phyloP scores from a whole-genome alignment of 1,140 invertebrate genomes.

The Trichoplusia ni region DNA sequence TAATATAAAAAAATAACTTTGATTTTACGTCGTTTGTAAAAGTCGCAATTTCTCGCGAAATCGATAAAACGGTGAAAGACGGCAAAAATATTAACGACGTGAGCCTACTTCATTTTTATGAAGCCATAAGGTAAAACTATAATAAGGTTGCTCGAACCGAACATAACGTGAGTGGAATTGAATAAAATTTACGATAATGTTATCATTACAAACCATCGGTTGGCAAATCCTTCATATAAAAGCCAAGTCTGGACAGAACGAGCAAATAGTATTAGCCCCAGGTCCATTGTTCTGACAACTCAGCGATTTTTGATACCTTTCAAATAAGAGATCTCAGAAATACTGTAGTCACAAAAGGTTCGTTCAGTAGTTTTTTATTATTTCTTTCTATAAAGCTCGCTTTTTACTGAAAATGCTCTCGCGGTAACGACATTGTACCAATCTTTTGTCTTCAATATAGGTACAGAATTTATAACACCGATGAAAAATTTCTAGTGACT shows the following conservation, averaged over 20 bases:
- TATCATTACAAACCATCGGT: slow-evolving; percentile 50
- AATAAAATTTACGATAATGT: slow-evolving; percentile 54
- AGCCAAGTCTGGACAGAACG: slow-evolving; percentile 32
- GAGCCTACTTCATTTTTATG: slow-evolving; percentile 16
- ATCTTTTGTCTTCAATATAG: slow-evolving; percentile 45
- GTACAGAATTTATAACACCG: slow-evolving; percentile 41
- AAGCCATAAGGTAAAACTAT: slow-evolving; percentile 29
- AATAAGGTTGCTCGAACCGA: slow-evolving; percentile 17
- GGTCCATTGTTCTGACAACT: slow-evolving; percentile 55
- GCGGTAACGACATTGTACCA: slow-evolving; percentile 36
- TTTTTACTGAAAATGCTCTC: slow-evolving; percentile 40
- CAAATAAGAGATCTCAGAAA: slow-evolving; percentile 47
- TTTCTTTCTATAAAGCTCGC: slow-evolving; percentile 34
- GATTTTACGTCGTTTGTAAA: no score
- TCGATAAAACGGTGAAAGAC: no score
- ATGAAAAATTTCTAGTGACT: slow-evolving; percentile 39
- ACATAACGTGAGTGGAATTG: slow-evolving; percentile 48
- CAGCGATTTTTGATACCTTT: slow-evolving; percentile 52
- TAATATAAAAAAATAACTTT: no score
- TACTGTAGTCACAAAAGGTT: slow-evolving; percentile 37
- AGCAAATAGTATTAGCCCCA: slow-evolving; percentile 43
- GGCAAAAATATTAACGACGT: slow-evolving; percentile 3
- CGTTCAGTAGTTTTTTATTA: slow-evolving; percentile 33
- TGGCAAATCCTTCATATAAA: slow-evolving; percentile 48
- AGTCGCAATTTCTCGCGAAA: no score